Base-by-base conservation (phyloP, 30 jellyfish, hydroid and myxozoan species). In the Cassiopea andromeda region DNA sequence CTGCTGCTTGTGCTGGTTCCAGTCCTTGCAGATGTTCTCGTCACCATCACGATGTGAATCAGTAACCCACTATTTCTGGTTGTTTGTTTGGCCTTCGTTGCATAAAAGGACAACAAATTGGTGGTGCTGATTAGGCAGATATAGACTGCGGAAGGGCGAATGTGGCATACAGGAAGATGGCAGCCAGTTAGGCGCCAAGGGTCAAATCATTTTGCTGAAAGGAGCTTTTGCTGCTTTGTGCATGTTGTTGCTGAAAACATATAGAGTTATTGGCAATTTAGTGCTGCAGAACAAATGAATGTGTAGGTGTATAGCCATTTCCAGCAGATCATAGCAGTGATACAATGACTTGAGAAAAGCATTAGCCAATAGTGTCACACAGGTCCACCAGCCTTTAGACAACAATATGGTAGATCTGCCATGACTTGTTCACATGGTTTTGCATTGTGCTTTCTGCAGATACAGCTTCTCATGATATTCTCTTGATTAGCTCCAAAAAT, bases 401-500 rank as follows among this genome's bases (percentile, higher is more conserved):
- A 80, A 13, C 38, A 60, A 38, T 60, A 58, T 50, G 77, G 87
- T 49, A 75, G 46, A 69, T 75, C 84, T 75, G 84, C 84, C 84
- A 75, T 75, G 14, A 70, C 54, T 38, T 70, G 79, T 70, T 70
- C 79, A 16, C 54, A 13, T 5, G 82, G 58, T n/a, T 64, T 77
- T 77, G 85, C 85, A 43, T 77, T 72, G 73, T 77, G 47, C 47
- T n/a, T 77, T 73, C 85, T 77, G 45, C 85, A 77, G 85, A 64
- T 43, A 18, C 57, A 78, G 50, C 50, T 78, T 49, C 87, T 71
- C 77, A 49, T 54, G 87, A 76, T 78, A 78, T 27, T 77, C 57
- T 78, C 75, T 78, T 78, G 87, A 78, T 12, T 48, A 19, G 57
- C 87, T 78, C 87, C 87, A 78, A 44, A 78, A 49, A 78, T 78